Conservation (phyloP, 2,113 vertebrate species). For the Apodemus sylvaticus region DNA sequence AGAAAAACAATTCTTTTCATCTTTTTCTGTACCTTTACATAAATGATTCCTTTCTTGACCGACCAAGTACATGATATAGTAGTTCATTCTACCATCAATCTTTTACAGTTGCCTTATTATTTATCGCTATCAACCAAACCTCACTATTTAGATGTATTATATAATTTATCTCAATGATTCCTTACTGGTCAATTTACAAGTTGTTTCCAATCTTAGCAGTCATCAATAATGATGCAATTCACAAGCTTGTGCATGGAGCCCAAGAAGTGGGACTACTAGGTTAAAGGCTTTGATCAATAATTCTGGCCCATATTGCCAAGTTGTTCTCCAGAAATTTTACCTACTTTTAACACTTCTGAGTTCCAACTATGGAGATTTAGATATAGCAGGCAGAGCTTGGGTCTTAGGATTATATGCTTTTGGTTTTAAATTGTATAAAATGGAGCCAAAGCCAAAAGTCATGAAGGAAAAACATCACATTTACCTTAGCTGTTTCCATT, state of each 20-base stretch:
- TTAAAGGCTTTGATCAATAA: not conserved
- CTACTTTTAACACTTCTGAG: conserved; percentile 18
- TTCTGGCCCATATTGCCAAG: not conserved
- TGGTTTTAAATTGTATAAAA: conserved; percentile 53
- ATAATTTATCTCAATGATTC: conserved; percentile 11
- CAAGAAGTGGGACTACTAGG: not conserved
- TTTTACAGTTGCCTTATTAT: not conserved
- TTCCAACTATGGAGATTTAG: not conserved
- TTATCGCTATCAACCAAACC: conserved; percentile 46
- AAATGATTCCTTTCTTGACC: conserved; percentile 28
- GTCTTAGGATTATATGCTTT: not conserved
- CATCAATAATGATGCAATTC: conserved; percentile 1
- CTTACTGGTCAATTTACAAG: not conserved
- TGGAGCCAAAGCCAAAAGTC: conserved; percentile 41
- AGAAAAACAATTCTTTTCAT: conserved; percentile 35
- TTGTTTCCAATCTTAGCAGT: not conserved
- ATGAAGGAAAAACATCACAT: conserved; percentile 30
- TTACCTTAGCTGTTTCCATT: not conserved
- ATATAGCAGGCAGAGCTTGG: not conserved
- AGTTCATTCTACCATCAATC: not conserved
- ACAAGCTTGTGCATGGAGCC: not conserved
- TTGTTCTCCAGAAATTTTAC: not conserved
- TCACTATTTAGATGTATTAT: not conserved
- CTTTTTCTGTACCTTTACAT: conserved; percentile 30
- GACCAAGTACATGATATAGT: not conserved